These are phyloP conservation scores for Etia nguti DNA, from an alignment of 2,113 vertebrate genomes.

Conservation along the genomic window DNA sequence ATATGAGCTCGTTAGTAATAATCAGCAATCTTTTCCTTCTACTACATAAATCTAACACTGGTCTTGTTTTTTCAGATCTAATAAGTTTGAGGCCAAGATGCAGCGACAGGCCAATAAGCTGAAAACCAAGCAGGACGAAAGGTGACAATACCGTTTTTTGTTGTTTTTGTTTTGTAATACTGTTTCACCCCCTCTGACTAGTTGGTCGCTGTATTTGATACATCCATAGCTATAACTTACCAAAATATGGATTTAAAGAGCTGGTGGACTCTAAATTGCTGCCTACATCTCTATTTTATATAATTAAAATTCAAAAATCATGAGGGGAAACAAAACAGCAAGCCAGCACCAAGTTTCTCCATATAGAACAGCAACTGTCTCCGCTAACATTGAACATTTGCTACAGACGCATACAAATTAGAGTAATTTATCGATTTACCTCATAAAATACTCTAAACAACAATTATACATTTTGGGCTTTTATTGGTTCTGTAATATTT, in stretches of 20 bases:
- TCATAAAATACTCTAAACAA: background rate
- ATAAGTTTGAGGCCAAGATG: conserved; percentile 71
- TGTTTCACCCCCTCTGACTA: background rate
- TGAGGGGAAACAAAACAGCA: background rate
- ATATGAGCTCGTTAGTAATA: background rate
- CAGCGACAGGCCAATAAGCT: conserved; percentile 74
- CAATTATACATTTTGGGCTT: background rate
- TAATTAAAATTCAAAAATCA: background rate
- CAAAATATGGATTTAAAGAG: background rate
- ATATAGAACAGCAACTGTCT: background rate
- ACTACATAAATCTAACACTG: background rate
- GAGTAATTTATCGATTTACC: background rate
- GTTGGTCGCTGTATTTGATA: background rate
- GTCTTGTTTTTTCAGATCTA: conserved; percentile 38
- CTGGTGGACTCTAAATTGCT: background rate
- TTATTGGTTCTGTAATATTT: background rate
- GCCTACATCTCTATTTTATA: background rate
- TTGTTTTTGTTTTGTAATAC: background rate
- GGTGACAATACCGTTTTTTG: conserved; percentile 66
- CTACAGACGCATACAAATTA: background rate
- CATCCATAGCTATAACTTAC: background rate
- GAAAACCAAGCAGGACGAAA: conserved; percentile 82
- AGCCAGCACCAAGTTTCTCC: background rate
- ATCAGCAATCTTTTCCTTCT: background rate
- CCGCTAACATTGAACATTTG: background rate